These are phyloP conservation scores for Meiosimyza decipiens DNA, from an alignment of 2,888 invertebrate genomes.

Conservation along the genomic window DNA sequence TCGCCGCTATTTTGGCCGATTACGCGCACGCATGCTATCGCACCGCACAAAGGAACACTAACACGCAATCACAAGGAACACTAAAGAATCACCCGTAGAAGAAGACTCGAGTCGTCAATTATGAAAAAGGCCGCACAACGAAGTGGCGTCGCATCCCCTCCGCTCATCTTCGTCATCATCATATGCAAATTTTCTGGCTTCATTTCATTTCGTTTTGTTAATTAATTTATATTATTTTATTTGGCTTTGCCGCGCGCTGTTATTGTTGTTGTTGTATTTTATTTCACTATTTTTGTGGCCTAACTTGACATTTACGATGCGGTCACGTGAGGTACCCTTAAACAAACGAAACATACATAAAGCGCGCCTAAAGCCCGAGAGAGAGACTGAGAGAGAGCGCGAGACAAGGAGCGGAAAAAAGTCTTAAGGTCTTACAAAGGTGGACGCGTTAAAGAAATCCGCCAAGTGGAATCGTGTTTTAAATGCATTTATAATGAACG, in stretches of 20 bases:
- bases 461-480: constrained; percentile 25
- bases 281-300: constrained; percentile 8
- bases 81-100: constrained; percentile 36
- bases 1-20: constrained; percentile 44
- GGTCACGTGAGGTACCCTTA: constrained; percentile 24
- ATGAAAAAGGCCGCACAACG: neutral
- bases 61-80: constrained; percentile 42
- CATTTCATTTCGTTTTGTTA: constrained; percentile 62
- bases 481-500: constrained; percentile 49
- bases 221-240: constrained; percentile 66
- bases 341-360: no score
- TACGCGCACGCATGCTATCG: constrained; percentile 54
- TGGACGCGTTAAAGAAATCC: neutral
- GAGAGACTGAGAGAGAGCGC: constrained; percentile 15
- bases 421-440: constrained; percentile 36
- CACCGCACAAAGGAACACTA: constrained; percentile 22
- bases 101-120: neutral
- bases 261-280: constrained; percentile 11
- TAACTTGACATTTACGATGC: constrained; percentile 2
- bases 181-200: constrained; percentile 38
- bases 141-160: constrained; percentile 5
- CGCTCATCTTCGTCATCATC: constrained; percentile 20
- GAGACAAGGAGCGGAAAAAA: constrained; percentile 1
- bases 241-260: constrained; percentile 45
- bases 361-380: neutral